These are phyloP conservation scores for Cephus runcator DNA, from an alignment of 2,888 invertebrate species.

Conservation along the genomic window DNA sequence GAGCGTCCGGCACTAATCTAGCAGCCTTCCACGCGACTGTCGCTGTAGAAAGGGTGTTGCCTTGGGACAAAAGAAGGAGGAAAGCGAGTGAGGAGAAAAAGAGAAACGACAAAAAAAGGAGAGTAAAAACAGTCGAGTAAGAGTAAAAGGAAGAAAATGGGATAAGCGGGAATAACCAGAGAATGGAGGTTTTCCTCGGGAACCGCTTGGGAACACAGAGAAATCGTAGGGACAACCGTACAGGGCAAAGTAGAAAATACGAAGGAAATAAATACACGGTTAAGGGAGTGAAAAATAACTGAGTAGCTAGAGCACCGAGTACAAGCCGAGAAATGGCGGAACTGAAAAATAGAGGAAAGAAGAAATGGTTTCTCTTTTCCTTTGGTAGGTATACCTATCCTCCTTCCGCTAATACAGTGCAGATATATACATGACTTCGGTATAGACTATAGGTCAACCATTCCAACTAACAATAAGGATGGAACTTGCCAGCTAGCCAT, in stretches of 20 bases:
- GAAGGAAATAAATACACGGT: constrained; percentile 3
- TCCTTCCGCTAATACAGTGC: background rate
- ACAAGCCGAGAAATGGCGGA: background rate
- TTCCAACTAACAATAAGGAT: background rate
- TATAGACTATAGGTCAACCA: background rate
- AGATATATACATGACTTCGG: background rate
- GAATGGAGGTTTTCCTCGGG: background rate
- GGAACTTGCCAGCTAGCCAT: background rate
- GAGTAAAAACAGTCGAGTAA: background rate
- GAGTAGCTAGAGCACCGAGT: background rate
- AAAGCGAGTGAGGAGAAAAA: constrained; percentile 17
- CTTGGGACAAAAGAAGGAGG: constrained; percentile 27
- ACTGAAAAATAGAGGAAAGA: background rate
- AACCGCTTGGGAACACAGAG: background rate
- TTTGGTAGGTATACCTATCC: background rate
- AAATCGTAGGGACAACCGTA: background rate
- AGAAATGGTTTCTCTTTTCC: background rate
- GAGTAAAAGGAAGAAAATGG: background rate
- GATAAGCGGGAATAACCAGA: background rate
- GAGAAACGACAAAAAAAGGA: background rate
- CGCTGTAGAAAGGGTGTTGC: constrained; percentile 44
- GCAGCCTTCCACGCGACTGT: constrained; percentile 29
- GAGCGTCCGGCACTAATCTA: constrained; percentile 22
- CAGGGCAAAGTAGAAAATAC: background rate
- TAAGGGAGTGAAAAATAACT: constrained; percentile 3